Evolutionary conservation across 2,888 invertebrate genomes (phyloP).

Genomic region (Agrenia bidenticulata): DNA sequence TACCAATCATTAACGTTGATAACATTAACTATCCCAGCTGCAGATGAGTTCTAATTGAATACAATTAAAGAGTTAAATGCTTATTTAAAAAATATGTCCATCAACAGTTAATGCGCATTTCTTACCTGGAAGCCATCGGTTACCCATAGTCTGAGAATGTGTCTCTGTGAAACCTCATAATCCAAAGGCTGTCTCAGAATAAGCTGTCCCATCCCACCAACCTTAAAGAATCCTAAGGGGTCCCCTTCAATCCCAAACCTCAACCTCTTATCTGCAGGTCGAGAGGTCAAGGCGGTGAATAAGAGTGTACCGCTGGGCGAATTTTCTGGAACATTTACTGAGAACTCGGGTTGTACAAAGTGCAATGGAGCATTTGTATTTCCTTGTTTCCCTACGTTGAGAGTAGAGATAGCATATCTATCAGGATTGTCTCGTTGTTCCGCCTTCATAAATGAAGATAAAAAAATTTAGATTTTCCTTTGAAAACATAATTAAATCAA

Average conservation of each 20-base stretch:
- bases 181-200: constrained; percentile 73
- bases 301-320: constrained; percentile 72
- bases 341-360: constrained; percentile 72
- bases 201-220: constrained; percentile 70
- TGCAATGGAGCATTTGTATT: constrained; percentile 62
- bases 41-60: constrained; percentile 73
- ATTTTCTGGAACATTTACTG: constrained; percentile 73
- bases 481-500: no score
- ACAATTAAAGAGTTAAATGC: neutral
- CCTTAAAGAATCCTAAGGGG: constrained; percentile 41
- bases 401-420: constrained; percentile 80
- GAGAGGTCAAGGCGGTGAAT: constrained; percentile 67
- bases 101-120: neutral
- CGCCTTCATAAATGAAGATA: no score
- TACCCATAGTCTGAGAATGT: constrained; percentile 76
- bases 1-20: constrained; percentile 82
- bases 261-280: constrained; percentile 61
- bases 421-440: constrained; percentile 83
- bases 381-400: constrained; percentile 67
- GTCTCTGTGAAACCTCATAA: constrained; percentile 69
- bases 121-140: constrained; percentile 73
- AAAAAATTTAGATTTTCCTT: constrained; percentile 7
- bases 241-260: constrained; percentile 47
- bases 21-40: constrained; percentile 76
- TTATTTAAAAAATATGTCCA: neutral